Conservation (phyloP, 2,113 vertebrate species). For the Conger conger region DNA sequence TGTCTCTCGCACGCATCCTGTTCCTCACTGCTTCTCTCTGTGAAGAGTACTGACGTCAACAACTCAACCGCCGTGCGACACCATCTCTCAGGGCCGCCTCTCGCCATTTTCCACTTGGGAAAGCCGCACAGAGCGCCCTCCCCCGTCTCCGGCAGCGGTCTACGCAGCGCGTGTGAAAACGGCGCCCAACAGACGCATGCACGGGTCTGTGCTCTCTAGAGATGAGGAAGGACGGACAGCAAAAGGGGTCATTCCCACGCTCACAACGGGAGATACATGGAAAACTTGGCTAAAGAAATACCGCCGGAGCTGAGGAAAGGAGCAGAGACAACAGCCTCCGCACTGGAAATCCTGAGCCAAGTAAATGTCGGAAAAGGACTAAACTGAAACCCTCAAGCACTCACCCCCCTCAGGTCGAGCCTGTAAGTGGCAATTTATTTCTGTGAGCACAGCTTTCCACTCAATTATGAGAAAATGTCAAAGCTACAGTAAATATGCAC, state of each 20-base stretch:
- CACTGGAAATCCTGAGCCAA: not conserved
- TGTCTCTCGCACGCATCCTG: too few relatives aligned
- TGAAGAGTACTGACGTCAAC: not conserved
- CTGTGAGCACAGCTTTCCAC: not conserved
- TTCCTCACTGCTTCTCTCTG: too few relatives aligned
- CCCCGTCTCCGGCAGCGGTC: not conserved
- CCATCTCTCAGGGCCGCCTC: not conserved
- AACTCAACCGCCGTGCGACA: not conserved
- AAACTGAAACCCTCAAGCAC: not conserved
- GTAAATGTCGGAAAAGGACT: not conserved
- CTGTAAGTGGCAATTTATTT: not conserved
- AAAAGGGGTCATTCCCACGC: not conserved
- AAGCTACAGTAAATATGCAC: not conserved
- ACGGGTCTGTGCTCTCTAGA: not conserved
- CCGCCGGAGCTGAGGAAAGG: not conserved
- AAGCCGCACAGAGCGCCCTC: not conserved
- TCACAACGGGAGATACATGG: not conserved
- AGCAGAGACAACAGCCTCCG: not conserved
- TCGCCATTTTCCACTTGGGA: not conserved
- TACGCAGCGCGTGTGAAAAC: not conserved
- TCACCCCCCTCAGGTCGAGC: not conserved
- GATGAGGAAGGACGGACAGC: not conserved
- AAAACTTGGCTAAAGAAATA: not conserved
- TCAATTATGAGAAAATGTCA: not conserved
- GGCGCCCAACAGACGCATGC: too few relatives aligned